These are phyloP conservation scores for Glomeris maerens DNA, from an alignment of 1,140 invertebrate species.

Conservation along the genomic window DNA sequence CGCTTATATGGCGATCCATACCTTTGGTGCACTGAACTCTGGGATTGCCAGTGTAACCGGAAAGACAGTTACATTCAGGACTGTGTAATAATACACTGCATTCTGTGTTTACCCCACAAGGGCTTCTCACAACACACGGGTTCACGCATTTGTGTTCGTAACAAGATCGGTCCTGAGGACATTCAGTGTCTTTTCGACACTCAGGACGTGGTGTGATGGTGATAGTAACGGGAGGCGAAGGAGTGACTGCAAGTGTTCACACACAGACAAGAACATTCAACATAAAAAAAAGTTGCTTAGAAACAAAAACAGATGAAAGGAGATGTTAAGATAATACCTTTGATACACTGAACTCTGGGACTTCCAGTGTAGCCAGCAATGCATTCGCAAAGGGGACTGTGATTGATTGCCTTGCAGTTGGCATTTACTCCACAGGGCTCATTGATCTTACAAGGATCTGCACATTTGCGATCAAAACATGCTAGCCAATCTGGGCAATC, in stretches of 20 bases:
- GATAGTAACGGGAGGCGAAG: slow-evolving; percentile 1
- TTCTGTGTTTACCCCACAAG: slow-evolving; percentile 74
- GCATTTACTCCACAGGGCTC: slow-evolving; percentile 72
- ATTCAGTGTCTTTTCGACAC: slow-evolving; percentile 78
- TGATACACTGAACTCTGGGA: slow-evolving; percentile 53
- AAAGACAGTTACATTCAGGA: slow-evolving; percentile 55
- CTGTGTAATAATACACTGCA: slow-evolving; percentile 67
- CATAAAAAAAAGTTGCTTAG: too few species aligned
- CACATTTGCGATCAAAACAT: too few species aligned
- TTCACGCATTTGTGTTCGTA: slow-evolving; percentile 66
- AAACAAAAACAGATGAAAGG: slow-evolving; percentile 15
- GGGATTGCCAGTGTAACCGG: slow-evolving; percentile 48
- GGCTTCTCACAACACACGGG: slow-evolving; percentile 69
- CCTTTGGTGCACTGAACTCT: slow-evolving; percentile 30
- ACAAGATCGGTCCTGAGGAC: slow-evolving; percentile 78
- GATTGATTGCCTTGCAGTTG: slow-evolving; percentile 59
- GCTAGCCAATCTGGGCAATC: too few species aligned
- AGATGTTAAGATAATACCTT: slow-evolving; percentile 42
- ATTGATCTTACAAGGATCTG: slow-evolving; percentile 39
- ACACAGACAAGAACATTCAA: slow-evolving; percentile 36
- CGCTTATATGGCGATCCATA: too few species aligned
- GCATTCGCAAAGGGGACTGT: slow-evolving; percentile 66
- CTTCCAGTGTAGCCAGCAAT: slow-evolving; percentile 50
- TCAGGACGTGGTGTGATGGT: slow-evolving; percentile 60
- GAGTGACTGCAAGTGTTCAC: slow-evolving; percentile 19